Conservation (phyloP, 2,888 invertebrate genomes). For the Griposia aprilina region DNA sequence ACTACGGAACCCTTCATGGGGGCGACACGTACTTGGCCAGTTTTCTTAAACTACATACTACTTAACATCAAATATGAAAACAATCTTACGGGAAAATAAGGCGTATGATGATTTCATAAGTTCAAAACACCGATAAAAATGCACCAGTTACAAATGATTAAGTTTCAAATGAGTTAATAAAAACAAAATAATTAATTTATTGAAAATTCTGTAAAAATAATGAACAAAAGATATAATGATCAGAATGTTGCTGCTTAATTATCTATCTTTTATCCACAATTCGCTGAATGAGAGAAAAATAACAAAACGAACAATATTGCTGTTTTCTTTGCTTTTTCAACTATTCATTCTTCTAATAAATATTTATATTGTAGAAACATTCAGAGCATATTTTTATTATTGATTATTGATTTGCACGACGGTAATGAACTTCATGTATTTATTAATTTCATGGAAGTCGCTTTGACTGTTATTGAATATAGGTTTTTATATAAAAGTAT, state of each 20-base stretch:
- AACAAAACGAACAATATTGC: constrained; percentile 21
- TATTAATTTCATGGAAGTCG: background rate
- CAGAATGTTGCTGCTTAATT: constrained; percentile 22
- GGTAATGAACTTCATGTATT: background rate
- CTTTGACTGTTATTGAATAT: background rate
- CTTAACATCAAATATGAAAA: background rate
- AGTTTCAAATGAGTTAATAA: background rate
- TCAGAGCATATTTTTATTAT: too few species aligned
- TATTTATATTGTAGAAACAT: background rate
- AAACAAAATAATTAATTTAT: background rate
- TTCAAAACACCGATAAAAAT: background rate
- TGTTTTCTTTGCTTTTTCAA: constrained; percentile 3
- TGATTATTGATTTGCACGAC: background rate
- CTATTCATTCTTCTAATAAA: background rate
- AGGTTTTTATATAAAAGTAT: background rate
- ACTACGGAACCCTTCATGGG: background rate
- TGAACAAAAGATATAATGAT: background rate
- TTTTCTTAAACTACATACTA: background rate
- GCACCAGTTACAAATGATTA: background rate
- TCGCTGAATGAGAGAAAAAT: constrained; percentile 26
- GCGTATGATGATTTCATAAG: background rate
- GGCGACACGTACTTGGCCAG: background rate
- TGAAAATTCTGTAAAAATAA: background rate
- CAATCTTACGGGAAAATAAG: background rate
- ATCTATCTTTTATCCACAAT: constrained; percentile 28